Percentiles rank a stretch among this genome's conserved stretches.
phyloP scores from a whole-genome alignment of 2,797 vertebrate genomes.

The Ctenosaura bakeri region DNA sequence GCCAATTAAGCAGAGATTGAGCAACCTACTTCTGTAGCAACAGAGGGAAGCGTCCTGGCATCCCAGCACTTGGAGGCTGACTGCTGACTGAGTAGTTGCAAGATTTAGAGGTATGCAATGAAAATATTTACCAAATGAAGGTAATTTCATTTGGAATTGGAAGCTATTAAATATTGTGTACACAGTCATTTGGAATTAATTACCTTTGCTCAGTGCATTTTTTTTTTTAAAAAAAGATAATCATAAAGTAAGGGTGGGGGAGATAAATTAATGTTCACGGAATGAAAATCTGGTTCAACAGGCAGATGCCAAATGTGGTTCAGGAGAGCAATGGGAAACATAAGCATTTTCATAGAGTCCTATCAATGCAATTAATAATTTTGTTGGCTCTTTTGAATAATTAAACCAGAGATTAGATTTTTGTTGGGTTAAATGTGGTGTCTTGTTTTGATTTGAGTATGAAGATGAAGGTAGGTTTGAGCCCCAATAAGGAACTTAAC shows the following conservation, averaged over 20 bases:
- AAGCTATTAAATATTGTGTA: slow-evolving; percentile 40
- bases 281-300: not conserved
- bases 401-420: not conserved
- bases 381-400: not conserved
- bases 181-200: slow-evolving; percentile 38
- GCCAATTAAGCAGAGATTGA: slow-evolving; percentile 34
- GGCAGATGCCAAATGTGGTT: not conserved
- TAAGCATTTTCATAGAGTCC: not conserved
- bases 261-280: not conserved
- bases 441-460: not conserved
- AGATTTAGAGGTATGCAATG: slow-evolving; percentile 22
- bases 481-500: not conserved
- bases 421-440: not conserved
- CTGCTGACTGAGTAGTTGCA: not conserved
- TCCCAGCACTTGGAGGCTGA: not conserved
- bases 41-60: not conserved
- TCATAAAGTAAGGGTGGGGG: not conserved
- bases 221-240: slow-evolving; percentile 5
- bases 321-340: not conserved
- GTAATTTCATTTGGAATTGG: slow-evolving; percentile 40
- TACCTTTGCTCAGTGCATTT: slow-evolving; percentile 14
- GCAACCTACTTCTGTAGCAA: slow-evolving; percentile 21
- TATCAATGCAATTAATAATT: not conserved
- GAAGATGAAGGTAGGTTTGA: not conserved
- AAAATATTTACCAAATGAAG: slow-evolving; percentile 42